Evolutionary conservation across 2,888 invertebrate genomes (phyloP), one percentile per base, ranked within the genome.

Genomic region (Drosophila infuscata): DNA sequence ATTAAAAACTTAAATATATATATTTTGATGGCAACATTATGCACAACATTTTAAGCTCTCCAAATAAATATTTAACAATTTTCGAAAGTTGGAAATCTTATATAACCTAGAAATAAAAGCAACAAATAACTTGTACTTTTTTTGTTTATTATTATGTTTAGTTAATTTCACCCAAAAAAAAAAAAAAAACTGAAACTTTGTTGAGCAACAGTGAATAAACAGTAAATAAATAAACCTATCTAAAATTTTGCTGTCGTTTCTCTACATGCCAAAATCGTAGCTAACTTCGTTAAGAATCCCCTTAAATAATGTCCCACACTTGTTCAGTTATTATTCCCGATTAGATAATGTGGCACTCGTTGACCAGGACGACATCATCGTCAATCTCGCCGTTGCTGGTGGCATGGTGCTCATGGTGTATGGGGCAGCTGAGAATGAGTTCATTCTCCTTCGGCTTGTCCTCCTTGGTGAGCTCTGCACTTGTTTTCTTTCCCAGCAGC

Each of bases 391-490:
- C 85, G 25, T 76, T 76, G 4, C 60, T 69, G 54, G 53, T 68
- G 43, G 70, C 64, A 61, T 77, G 89, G 51, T 71, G 84, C 17
- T 89, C 85, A 9, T 89, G 87, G 38, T 82, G 89, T 32, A 89
- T 70, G 65, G 85, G 85, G 32, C 85, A 89, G 63, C 77, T 84
- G 8, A 86, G 63, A 1, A 84, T 7, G 0, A 89, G 62, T 20
- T 79, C 84, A 12, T 84, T 75, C 0, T 81, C 71, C 25, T 66
- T 74, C 17, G 25, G 5, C 30, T 66, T 72, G 1, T 86, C 69
- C 6, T 87, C 61, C 20, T 57, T 49, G 20, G 62, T 67, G 15
- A 36, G 7, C 3, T 54, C 48, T 2, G 54, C 49, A 12, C 30
- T 15, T 54, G 65, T 2, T 7, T 66, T 82, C 48, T 59, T 69